Percentiles rank a stretch among this genome's conserved stretches.
Conservation (phyloP, 2,113 vertebrate species). For the Ia io region DNA sequence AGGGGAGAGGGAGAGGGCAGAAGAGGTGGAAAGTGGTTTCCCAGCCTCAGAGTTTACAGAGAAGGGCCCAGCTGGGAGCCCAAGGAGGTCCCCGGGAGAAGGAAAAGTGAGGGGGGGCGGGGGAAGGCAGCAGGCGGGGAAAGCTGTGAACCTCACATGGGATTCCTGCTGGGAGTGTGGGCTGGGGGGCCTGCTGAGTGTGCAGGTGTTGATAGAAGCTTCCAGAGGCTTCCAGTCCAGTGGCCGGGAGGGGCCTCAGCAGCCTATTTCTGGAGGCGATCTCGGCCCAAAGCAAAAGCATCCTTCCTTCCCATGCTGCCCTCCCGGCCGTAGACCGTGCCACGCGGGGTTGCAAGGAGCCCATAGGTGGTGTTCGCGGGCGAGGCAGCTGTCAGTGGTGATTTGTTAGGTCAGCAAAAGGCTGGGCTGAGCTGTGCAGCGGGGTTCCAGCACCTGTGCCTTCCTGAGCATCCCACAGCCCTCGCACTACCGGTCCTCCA, state of each 20-base stretch:
- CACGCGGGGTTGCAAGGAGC: fast-evolving
- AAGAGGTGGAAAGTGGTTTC: neutral
- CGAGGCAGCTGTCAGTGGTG: neutral
- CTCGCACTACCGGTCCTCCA: fast-evolving
- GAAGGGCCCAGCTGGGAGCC: neutral
- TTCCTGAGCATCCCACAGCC: neutral
- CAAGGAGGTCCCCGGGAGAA: neutral
- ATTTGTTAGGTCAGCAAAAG: neutral
- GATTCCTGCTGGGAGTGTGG: neutral
- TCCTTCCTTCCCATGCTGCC: neutral
- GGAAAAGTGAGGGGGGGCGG: fast-evolving
- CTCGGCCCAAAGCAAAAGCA: neutral
- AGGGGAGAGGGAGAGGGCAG: neutral
- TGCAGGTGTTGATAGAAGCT: neutral
- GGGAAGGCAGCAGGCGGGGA: neutral
- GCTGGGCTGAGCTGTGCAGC: neutral
- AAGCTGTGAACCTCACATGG: neutral
- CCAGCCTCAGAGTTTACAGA: neutral
- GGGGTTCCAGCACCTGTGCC: neutral
- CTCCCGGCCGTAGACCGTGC: fast-evolving
- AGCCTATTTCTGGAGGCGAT: neutral
- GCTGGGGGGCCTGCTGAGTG: neutral
- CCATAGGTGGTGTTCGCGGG: neutral
- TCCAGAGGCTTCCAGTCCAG: neutral
- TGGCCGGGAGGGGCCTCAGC: fast-evolving